Evolutionary conservation across 2,797 vertebrate species (phyloP).

Genomic region (Protosalanx chinensis): DNA sequence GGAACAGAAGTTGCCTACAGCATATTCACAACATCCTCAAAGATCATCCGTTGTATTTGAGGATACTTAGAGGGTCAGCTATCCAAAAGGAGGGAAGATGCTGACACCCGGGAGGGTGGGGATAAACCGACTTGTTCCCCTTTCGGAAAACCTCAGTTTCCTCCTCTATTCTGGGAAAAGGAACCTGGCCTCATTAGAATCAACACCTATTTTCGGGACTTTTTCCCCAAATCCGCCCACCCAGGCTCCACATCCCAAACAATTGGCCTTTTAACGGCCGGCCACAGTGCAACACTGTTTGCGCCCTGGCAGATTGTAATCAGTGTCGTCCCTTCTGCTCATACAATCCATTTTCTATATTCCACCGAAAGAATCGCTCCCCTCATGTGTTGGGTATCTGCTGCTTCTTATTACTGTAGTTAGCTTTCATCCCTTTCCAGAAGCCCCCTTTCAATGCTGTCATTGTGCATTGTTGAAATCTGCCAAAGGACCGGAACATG

Average conservation of each 20-base stretch:
- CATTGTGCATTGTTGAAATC: conserved; percentile 81
- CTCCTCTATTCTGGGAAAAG: conserved; percentile 75
- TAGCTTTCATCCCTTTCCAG: conserved; percentile 89
- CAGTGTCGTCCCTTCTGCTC: conserved; percentile 71
- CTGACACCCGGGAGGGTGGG: conserved; percentile 40
- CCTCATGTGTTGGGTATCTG: conserved; percentile 82
- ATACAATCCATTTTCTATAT: conserved; percentile 88
- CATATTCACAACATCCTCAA: conserved; percentile 23
- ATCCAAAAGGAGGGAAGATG: conserved; percentile 40
- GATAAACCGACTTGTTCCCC: conserved; percentile 45
- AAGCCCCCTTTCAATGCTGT: conserved; percentile 76
- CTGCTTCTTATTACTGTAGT: conserved; percentile 84
- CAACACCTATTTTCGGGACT: conserved; percentile 80
- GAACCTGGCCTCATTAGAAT: conserved; percentile 73
- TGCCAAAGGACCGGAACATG: conserved; percentile 66
- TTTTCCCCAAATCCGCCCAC: conserved; percentile 73
- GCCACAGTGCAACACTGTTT: conserved; percentile 84
- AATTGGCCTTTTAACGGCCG: conserved; percentile 80
- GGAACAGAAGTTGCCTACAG: neutral
- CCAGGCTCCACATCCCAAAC: conserved; percentile 67
- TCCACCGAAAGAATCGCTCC: conserved; percentile 79
- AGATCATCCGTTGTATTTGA: conserved; percentile 28
- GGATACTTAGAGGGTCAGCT: conserved; percentile 6
- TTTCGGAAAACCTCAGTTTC: conserved; percentile 64
- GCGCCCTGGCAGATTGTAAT: conserved; percentile 81